Evolutionary conservation across 2,888 invertebrate genomes (phyloP).

Genomic region (Agrilus mali): DNA sequence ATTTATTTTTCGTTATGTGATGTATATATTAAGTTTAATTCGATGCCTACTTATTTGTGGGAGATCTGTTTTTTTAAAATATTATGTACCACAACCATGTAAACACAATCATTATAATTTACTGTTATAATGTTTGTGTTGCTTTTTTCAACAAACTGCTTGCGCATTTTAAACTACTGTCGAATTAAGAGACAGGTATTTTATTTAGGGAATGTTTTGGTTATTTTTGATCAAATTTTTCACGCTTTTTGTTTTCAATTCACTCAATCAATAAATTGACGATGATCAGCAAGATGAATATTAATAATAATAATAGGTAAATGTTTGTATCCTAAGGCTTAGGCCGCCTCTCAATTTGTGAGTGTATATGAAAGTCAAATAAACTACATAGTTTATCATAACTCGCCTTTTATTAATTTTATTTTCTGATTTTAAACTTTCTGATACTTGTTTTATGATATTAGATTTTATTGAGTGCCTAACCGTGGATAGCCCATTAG

Average conservation of each 20-base stretch:
- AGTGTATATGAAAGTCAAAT: conserved; percentile 41
- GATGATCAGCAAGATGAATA: conserved; percentile 28
- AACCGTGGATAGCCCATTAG: too few species aligned
- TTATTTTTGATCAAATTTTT: conserved; percentile 1
- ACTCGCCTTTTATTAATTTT: conserved; percentile 10
- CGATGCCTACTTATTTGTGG: conserved; percentile 27
- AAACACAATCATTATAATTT: conserved; percentile 5
- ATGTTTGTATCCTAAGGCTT: conserved; percentile 41
- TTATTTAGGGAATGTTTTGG: conserved; percentile 1
- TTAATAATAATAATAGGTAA: conserved; percentile 41
- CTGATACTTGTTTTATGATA: too few species aligned
- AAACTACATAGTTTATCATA: conserved; percentile 41
- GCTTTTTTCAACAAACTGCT: too few species aligned
- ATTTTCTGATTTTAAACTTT: too few species aligned
- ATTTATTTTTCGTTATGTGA: conserved; percentile 30
- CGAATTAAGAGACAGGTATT: too few species aligned
- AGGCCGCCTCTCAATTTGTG: conserved; percentile 39
- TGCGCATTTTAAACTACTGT: too few species aligned
- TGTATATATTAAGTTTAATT: conserved; percentile 27
- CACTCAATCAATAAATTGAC: too few species aligned
- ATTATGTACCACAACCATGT: not conserved
- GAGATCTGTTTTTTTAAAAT: conserved; percentile 17
- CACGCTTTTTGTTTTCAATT: too few species aligned
- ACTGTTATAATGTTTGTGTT: conserved; percentile 7
- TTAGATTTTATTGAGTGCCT: too few species aligned